Conservation (phyloP, 2,797 vertebrate genomes). For the Acanthis flammea region DNA sequence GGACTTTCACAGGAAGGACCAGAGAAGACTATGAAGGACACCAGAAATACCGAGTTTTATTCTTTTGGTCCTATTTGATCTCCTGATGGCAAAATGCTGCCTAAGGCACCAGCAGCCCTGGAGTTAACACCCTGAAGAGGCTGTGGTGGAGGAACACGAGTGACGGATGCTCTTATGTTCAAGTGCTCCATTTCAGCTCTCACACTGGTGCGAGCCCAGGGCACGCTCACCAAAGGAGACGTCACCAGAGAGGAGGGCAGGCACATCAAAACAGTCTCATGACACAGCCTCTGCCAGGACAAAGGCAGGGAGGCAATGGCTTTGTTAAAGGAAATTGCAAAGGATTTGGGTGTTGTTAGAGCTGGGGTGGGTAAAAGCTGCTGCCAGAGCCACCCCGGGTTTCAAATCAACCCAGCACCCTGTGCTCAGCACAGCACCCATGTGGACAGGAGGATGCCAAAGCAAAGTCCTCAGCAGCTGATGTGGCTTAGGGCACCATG, state of each 20-base stretch:
- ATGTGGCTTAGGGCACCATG: rapidly evolving
- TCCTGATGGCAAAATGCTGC: background rate
- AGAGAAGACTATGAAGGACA: background rate
- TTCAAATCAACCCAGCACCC: background rate
- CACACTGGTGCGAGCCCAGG: background rate
- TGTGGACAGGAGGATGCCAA: background rate
- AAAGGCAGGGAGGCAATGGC: background rate
- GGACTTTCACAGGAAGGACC: background rate
- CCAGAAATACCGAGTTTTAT: background rate
- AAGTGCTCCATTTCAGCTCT: background rate
- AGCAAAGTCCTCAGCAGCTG: background rate
- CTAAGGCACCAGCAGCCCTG: background rate
- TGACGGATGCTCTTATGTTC: background rate
- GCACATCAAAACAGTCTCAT: slow-evolving; percentile 82
- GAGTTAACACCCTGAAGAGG: background rate
- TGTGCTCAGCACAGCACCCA: background rate
- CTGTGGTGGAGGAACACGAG: background rate
- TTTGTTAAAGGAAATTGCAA: background rate
- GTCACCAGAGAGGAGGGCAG: slow-evolving; percentile 82
- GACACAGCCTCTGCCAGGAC: slow-evolving; percentile 81
- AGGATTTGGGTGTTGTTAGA: rapidly evolving
- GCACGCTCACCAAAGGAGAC: slow-evolving; percentile 84
- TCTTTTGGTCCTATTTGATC: background rate
- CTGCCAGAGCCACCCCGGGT: background rate
- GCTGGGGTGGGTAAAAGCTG: background rate